phyloP scores from a whole-genome alignment of 2,113 vertebrate genomes.

The Egretta garzetta region DNA sequence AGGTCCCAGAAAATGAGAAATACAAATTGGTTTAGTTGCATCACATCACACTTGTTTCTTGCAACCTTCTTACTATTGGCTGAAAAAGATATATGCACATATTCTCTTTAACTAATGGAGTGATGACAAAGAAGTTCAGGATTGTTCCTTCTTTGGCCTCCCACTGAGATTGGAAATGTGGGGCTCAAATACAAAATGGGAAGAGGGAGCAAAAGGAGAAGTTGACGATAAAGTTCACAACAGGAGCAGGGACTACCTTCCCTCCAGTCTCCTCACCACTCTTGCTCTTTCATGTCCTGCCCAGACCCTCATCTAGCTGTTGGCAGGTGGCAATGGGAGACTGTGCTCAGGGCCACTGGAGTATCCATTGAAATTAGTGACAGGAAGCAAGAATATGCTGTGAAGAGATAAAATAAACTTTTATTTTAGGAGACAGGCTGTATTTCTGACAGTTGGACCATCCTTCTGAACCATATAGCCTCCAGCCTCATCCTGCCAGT shows the following conservation, averaged over 20 bases:
- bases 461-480: background rate
- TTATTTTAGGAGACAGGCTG: conserved; percentile 10
- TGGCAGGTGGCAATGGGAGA: background rate
- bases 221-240: background rate
- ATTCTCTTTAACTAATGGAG: background rate
- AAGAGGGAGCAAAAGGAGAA: background rate
- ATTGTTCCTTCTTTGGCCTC: background rate
- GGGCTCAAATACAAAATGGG: background rate
- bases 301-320: background rate
- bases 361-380: background rate
- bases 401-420: background rate
- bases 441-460: conserved; percentile 23
- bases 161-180: background rate
- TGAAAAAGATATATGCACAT: background rate
- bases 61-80: background rate
- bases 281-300: background rate
- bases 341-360: background rate
- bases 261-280: background rate
- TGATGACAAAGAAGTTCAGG: background rate
- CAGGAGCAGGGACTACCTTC: background rate
- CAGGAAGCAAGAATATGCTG: background rate
- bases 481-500: background rate
- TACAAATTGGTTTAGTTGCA: background rate
- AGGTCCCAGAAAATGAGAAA: background rate
- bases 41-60: background rate